Evolutionary conservation across 2,113 vertebrate genomes (phyloP).

Genomic region (Dasyornis broadbenti): DNA sequence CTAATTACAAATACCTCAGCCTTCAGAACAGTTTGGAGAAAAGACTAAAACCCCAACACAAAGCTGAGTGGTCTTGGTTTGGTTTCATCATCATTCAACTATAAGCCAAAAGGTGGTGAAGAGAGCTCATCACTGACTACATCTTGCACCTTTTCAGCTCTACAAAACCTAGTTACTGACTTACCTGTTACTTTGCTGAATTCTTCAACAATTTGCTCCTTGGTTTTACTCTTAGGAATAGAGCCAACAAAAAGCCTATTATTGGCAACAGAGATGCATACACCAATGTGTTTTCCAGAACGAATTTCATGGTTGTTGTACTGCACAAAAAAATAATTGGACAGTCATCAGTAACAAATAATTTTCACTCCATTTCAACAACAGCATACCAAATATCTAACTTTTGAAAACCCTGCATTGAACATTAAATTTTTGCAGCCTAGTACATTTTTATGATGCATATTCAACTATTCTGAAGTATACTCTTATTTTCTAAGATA

Average conservation of each 20-base stretch:
- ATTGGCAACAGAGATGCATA: constrained; percentile 99
- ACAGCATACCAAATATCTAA: neutral
- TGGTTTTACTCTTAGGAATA: constrained; percentile 99
- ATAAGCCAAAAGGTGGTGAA: neutral
- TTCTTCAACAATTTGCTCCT: constrained; percentile 98
- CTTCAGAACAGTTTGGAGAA: neutral
- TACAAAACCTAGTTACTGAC: neutral
- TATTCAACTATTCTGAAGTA: neutral
- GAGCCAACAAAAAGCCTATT: constrained; percentile 98
- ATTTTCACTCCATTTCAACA: neutral
- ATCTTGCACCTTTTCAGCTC: neutral
- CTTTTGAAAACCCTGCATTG: neutral
- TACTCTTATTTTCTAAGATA: neutral
- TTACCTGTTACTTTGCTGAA: constrained; percentile 98
- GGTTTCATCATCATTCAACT: neutral
- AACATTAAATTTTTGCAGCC: neutral
- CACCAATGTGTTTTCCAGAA: constrained; percentile 95
- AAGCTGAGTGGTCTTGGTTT: neutral
- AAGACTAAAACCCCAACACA: neutral
- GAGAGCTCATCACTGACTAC: neutral
- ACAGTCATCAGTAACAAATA: neutral
- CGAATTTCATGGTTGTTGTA: constrained; percentile 98
- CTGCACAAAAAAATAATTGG: constrained; percentile 68
- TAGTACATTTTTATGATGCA: neutral
- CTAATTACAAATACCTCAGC: neutral